Base-by-base conservation (phyloP, 2,797 vertebrate genomes). In the Mico argentatus region DNA sequence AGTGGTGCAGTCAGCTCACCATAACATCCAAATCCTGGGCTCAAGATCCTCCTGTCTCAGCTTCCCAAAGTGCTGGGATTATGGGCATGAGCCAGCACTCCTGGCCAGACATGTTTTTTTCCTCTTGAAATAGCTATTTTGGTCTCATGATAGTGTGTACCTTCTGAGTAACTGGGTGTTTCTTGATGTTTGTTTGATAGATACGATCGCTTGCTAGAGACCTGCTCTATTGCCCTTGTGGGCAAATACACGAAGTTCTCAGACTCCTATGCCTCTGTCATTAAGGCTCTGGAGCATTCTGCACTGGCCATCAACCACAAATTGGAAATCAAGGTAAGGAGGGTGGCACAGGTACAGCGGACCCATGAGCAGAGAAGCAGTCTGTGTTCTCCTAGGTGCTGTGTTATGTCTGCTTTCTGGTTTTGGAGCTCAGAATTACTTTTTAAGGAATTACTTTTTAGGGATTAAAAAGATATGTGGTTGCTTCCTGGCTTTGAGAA, bases 161-260 rank as follows among this genome's bases (percentile, higher is more conserved):
- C 4, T 82, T 89, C 46, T 79, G 44, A 39, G 19, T 97, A 79
- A 94, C 14, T 11, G 30, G 48, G 6, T 72, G 2, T 89, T 82
- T 96, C 48, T 89, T 92, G 94, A 55, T 64, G 12, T 96, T 91
- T 86, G 61, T 88, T 85, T 86, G 59, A 81, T 84, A 99, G 99
- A 96, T 99, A 99, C 0, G 99, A 99, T 96, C 99, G 99, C 39
- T 98, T 99, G 46, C 98, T 99, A 55, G 99, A 99, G 94, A 99
- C 98, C 0, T 99, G 99, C 84, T 99, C 99, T 67, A 99, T 99
- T 41, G 99, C 99, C 0, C 99, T 99, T 14, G 99, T 99, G 97
- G 99, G 99, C 93, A 99, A 99, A 96, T 99, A 99, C 98, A 99
- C 99, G 82, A 99, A 99, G 97, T 99, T 99, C 93, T 99, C 99